phyloP scores from a whole-genome alignment of 1,140 invertebrate genomes.

The Micrasema minimum region DNA sequence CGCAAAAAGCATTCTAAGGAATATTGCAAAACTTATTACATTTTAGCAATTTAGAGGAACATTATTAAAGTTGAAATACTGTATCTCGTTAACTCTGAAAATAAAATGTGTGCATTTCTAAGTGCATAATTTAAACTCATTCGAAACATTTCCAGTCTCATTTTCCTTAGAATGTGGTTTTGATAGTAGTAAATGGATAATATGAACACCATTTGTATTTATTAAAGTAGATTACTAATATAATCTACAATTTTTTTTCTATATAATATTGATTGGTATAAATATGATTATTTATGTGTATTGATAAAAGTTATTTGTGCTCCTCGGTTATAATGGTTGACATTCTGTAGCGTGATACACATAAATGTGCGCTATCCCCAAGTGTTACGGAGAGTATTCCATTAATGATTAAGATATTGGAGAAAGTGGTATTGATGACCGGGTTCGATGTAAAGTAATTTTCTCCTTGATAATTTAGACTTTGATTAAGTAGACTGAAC shows the following conservation, averaged over 20 bases:
- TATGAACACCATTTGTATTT: slow-evolving; percentile 34
- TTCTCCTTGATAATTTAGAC: slow-evolving; percentile 43
- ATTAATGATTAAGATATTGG: slow-evolving; percentile 6
- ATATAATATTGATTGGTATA: slow-evolving; percentile 38
- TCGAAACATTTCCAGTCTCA: slow-evolving; percentile 32
- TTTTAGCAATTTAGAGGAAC: too few species aligned
- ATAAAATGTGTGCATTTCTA: neutral
- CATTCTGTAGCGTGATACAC: neutral
- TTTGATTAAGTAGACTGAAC: slow-evolving; percentile 51
- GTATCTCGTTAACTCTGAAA: too few species aligned
- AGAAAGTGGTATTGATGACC: slow-evolving; percentile 30
- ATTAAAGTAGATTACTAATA: slow-evolving; percentile 26
- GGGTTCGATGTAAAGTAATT: slow-evolving; percentile 31
- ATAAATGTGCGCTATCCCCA: neutral
- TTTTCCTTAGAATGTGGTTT: slow-evolving; percentile 45
- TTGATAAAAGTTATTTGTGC: slow-evolving; percentile 20
- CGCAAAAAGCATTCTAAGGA: slow-evolving; percentile 42
- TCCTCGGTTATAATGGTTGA: neutral
- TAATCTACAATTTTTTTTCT: slow-evolving; percentile 30
- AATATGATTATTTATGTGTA: slow-evolving; percentile 24
- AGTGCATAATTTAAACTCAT: too few species aligned
- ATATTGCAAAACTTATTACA: slow-evolving; percentile 7
- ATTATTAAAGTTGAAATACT: too few species aligned
- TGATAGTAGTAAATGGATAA: slow-evolving; percentile 23
- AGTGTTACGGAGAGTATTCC: slow-evolving; percentile 15